Percentiles rank a stretch among this genome's conserved stretches.
phyloP scores from a whole-genome alignment of 2,113 vertebrate species.

The Chloropsis hardwickii region DNA sequence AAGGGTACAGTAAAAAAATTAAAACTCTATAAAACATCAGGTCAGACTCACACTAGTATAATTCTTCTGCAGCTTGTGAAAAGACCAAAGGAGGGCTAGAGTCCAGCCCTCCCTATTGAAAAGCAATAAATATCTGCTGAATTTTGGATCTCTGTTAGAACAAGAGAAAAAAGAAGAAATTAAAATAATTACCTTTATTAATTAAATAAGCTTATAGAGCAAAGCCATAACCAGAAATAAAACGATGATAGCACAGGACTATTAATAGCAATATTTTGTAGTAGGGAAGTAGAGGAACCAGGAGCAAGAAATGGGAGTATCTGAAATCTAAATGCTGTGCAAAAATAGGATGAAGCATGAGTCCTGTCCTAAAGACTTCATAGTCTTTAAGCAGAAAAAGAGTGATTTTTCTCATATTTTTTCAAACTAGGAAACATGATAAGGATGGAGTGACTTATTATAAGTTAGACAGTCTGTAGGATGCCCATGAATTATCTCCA shows the following conservation, averaged over 20 bases:
- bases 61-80: background rate
- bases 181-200: background rate
- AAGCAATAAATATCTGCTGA: background rate
- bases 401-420: background rate
- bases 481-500: background rate
- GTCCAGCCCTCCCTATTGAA: background rate
- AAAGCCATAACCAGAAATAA: background rate
- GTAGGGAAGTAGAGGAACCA: background rate
- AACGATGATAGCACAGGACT: background rate
- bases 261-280: background rate
- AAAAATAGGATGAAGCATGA: background rate
- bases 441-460: background rate
- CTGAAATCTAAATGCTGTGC: background rate
- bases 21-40: background rate
- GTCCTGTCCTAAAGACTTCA: background rate
- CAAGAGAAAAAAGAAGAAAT: background rate
- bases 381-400: background rate
- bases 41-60: background rate
- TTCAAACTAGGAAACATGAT: background rate
- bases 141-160: background rate
- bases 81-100: background rate
- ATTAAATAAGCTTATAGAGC: background rate
- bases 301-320: background rate
- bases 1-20: background rate
- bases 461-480: background rate